Conservation (phyloP, 2,888 invertebrate genomes). For the Ennomos fuscantarius region DNA sequence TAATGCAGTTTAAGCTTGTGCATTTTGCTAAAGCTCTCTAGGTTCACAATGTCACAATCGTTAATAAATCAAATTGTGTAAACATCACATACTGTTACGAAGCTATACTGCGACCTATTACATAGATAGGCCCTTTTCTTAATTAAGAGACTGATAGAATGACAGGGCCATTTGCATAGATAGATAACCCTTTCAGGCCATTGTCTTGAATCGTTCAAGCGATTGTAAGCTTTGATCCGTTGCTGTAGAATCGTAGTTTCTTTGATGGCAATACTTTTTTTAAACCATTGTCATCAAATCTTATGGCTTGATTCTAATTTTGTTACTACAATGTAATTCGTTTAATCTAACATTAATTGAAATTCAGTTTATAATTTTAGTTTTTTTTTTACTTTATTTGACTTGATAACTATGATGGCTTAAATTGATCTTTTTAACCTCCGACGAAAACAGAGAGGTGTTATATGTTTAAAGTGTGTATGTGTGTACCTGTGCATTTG, state of each 20-base stretch:
- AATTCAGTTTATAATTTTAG: neutral
- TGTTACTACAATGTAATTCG: constrained; percentile 14
- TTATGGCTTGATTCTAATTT: constrained; percentile 23
- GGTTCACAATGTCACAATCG: too few species aligned
- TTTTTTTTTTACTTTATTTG: neutral
- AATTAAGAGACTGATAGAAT: constrained; percentile 41
- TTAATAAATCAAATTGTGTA: too few species aligned
- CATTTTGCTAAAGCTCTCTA: too few species aligned
- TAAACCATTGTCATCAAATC: constrained; percentile 14
- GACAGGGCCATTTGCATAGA: constrained; percentile 41
- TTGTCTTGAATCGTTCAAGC: constrained; percentile 8
- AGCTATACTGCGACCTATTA: constrained; percentile 9
- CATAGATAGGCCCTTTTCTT: constrained; percentile 35
- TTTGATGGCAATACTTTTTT: constrained; percentile 5
- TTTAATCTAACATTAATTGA: constrained; percentile 2
- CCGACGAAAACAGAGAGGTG: too few species aligned
- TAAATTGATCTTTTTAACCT: too few species aligned
- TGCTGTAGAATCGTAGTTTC: neutral
- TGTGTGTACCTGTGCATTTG: too few species aligned
- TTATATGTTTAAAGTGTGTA: too few species aligned
- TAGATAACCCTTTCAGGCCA: constrained; percentile 33
- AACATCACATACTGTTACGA: neutral
- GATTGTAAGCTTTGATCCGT: constrained; percentile 11
- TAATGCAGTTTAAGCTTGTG: too few species aligned
- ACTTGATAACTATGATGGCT: too few species aligned